A percentile compares a stretch with the other conserved stretches of the same genome.
Evolutionary conservation across 2,888 invertebrate genomes (phyloP).

Genomic region (Cynaeus angustus): DNA sequence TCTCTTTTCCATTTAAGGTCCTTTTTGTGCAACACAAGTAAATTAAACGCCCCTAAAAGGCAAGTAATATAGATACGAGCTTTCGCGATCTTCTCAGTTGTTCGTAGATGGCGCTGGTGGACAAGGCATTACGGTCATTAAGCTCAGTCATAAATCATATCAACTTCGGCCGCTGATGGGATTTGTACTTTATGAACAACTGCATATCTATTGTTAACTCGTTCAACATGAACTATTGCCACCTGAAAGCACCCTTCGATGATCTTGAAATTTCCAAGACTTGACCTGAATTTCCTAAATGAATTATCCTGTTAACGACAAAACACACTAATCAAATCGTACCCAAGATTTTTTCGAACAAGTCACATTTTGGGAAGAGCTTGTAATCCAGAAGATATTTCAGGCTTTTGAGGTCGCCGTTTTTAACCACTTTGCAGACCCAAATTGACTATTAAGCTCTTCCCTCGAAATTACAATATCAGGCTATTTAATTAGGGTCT

Average conservation of each 20-base stretch:
- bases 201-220: conserved; percentile 45
- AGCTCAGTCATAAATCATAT: conserved; percentile 44
- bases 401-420: conserved; percentile 10
- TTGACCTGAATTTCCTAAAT: conserved; percentile 36
- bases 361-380: conserved; percentile 22
- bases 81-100: conserved; percentile 32
- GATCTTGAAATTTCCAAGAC: conserved; percentile 37
- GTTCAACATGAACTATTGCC: conserved; percentile 41
- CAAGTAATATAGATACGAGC: conserved; percentile 40
- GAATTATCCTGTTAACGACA: conserved; percentile 31
- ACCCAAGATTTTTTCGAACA: conserved; percentile 8
- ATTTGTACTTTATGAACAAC: conserved; percentile 49
- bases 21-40: conserved; percentile 33
- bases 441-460: conserved; percentile 7
- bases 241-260: conserved; percentile 38
- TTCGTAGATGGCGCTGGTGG: conserved; percentile 42
- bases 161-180: conserved; percentile 43
- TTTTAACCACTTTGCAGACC: conserved; percentile 9
- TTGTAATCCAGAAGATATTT: conserved; percentile 14
- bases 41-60: conserved; percentile 41
- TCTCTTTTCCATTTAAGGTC: conserved; percentile 31
- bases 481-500: conserved; percentile 3
- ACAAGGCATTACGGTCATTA: conserved; percentile 43
- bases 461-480: conserved; percentile 1
- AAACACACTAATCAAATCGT: conserved; percentile 39